Evolutionary conservation across 2,797 vertebrate genomes (phyloP).

Genomic region (Masticophis lateralis): DNA sequence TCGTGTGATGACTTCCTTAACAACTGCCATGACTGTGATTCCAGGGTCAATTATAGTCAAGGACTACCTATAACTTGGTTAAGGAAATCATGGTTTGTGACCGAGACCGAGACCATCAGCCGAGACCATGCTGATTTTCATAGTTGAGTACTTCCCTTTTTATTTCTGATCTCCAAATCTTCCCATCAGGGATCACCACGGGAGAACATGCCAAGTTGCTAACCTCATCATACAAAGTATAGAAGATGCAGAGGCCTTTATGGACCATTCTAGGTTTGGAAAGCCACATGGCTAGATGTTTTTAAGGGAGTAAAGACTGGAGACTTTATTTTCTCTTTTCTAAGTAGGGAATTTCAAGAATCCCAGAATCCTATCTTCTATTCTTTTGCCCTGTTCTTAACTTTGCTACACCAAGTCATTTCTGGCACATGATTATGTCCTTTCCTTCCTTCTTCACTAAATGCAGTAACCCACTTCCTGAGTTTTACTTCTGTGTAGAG

Average conservation of each 20-base stretch:
- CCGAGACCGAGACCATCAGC: no score
- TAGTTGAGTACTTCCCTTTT: neutral
- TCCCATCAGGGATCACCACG: neutral
- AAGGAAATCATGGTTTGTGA: no score
- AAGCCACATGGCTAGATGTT: neutral
- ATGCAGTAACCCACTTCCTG: constrained; percentile 21
- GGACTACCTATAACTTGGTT: no score
- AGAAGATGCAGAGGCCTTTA: neutral
- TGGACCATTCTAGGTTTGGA: neutral
- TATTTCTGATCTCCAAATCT: neutral
- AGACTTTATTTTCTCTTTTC: neutral
- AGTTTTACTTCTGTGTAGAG: neutral
- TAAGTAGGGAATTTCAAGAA: neutral
- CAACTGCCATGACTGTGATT: neutral
- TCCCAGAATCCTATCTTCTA: neutral
- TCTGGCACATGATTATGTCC: neutral
- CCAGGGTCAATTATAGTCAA: neutral
- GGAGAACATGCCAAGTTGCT: neutral
- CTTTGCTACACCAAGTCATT: no score
- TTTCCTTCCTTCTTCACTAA: neutral
- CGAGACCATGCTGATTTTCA: neutral
- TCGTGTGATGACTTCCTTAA: neutral
- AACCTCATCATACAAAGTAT: neutral
- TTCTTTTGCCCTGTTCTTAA: neutral
- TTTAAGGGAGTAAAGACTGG: neutral